Conservation (phyloP, 2,888 invertebrate species). For the Homarus gammarus region DNA sequence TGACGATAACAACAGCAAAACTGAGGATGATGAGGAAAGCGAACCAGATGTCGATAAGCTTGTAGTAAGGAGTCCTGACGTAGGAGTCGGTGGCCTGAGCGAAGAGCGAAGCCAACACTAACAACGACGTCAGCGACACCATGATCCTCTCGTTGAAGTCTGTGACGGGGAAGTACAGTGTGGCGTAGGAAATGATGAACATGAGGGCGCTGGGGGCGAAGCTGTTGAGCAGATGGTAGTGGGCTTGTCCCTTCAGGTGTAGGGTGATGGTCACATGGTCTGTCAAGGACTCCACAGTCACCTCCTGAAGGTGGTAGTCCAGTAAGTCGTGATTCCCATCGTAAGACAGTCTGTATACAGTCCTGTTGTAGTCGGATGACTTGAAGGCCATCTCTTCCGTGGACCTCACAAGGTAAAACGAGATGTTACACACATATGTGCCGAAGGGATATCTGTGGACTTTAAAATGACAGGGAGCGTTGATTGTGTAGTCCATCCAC, state of each 20-base stretch:
- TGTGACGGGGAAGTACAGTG: neutral
- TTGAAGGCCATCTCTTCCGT: neutral
- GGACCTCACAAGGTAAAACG: neutral
- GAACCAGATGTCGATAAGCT: slow-evolving; percentile 19
- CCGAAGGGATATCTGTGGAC: neutral
- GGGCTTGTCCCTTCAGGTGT: slow-evolving; percentile 10
- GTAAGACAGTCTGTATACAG: neutral
- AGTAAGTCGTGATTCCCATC: neutral
- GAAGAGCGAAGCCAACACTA: slow-evolving; percentile 18
- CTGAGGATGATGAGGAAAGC: neutral
- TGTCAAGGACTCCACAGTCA: neutral
- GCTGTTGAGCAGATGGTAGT: slow-evolving; percentile 36
- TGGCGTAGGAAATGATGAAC: slow-evolving; percentile 9
- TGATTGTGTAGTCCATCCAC: neutral
- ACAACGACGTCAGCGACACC: slow-evolving; percentile 6
- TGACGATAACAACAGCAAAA: neutral
- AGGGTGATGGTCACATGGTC: neutral
- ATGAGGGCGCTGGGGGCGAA: slow-evolving; percentile 32
- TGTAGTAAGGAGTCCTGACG: slow-evolving; percentile 13
- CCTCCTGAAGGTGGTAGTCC: neutral
- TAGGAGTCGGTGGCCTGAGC: slow-evolving; percentile 9
- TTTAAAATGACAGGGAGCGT: neutral
- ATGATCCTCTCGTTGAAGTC: slow-evolving; percentile 28
- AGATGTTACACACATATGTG: neutral
- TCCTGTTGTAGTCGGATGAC: neutral